Evolutionary conservation across 2,113 vertebrate genomes (phyloP).

Genomic region (Phyllopteryx taeniolatus): DNA sequence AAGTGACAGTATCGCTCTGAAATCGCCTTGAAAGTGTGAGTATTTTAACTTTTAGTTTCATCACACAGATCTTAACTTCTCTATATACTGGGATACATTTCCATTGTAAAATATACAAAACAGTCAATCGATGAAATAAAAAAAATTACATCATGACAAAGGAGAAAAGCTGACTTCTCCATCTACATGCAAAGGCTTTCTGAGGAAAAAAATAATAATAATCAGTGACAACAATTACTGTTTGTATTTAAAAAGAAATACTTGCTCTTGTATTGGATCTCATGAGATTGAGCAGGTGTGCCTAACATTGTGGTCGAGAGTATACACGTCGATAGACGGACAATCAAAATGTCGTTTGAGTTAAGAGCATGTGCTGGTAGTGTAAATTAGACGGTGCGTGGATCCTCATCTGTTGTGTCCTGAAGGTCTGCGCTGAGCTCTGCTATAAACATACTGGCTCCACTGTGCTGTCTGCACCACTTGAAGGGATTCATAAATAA

Average conservation of each 20-base stretch:
- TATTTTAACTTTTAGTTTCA: too few relatives aligned
- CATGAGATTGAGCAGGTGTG: neutral
- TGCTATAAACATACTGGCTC: constrained; percentile 55
- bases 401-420: constrained; percentile 46
- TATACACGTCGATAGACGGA: neutral
- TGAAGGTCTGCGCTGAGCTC: constrained; percentile 40
- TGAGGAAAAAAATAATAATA: neutral
- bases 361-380: constrained; percentile 20
- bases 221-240: neutral
- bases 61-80: too few relatives aligned
- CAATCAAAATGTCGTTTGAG: constrained; percentile 1
- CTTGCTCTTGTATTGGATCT: neutral
- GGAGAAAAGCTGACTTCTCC: neutral
- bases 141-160: neutral
- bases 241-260: neutral
- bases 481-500: constrained; percentile 66
- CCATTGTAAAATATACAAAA: too few relatives aligned
- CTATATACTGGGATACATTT: too few relatives aligned
- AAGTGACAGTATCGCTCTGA: neutral
- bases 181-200: neutral
- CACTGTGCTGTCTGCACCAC: constrained; percentile 55
- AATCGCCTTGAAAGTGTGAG: neutral
- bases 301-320: neutral
- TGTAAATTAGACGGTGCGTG: constrained; percentile 30
- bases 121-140: too few relatives aligned